Base-by-base conservation (phyloP, 2,797 vertebrate genomes). In the Apogon hyalosoma region DNA sequence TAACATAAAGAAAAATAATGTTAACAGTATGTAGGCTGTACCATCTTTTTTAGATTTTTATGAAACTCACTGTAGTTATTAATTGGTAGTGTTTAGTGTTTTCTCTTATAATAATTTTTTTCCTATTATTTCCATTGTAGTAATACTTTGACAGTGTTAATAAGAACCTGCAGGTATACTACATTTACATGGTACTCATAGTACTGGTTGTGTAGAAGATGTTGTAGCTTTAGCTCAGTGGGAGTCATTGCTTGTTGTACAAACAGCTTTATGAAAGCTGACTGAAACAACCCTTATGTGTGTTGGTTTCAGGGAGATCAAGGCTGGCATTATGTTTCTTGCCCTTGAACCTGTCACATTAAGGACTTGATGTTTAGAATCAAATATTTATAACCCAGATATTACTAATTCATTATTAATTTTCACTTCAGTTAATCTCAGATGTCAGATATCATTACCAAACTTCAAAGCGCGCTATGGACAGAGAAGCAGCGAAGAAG, bases 331-430 rank as follows among this genome's bases (percentile, higher is more conserved):
- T 87, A 77, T 81, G 75, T 84, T 77, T 69, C 73, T 84, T 28
- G 46, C 62, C 76, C 82, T 87, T 83, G 75, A 88, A 86, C 73
- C 69, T 64, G 68, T 77, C 82, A 82, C 71, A 69, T 85, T 85
- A 84, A 80, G 69, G 75, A 75, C 83, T 79, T 76, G 78, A 79
- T 90, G 77, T 86, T 83, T 69, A 60, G 11, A 79, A 83, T 89
- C 16, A 90, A 89, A 86, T 85, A 85, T 91, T 82, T 74, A 89
- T 84, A 54, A 59, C 31, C 75, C 51, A 11, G 45, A 78, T 84
- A 82, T 83, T 67, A 85, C 75, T 84, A 80, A 88, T 88, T 85
- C 69, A 88, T 86, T 76, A 84, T 69, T 77, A 47, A 88, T 89
- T 82, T 81, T 90, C 55, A 66, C 62, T 83, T 73, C 55, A 41